These are phyloP conservation scores for Dryobotodes eremita DNA, from an alignment of 2,888 invertebrate genomes.

Conservation along the genomic window DNA sequence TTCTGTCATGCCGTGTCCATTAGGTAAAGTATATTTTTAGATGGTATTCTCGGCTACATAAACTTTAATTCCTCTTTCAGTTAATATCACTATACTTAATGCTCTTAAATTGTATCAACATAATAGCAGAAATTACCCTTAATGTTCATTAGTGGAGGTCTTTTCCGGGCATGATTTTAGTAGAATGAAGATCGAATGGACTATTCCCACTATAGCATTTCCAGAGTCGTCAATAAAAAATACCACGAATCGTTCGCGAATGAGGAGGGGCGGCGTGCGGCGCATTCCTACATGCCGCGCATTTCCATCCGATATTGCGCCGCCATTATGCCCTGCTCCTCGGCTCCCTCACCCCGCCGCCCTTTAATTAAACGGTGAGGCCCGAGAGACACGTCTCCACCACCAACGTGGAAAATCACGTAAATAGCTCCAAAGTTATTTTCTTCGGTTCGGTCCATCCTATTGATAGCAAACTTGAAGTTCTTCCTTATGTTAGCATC, in stretches of 20 bases:
- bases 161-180: conserved; percentile 66
- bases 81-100: conserved; percentile 49
- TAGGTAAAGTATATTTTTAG: conserved; percentile 86
- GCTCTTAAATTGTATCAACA: conserved; percentile 48
- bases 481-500: conserved; percentile 62
- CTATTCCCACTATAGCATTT: conserved; percentile 84
- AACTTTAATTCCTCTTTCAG: conserved; percentile 71
- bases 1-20: conserved; percentile 85
- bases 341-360: conserved; percentile 84
- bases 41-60: conserved; percentile 76
- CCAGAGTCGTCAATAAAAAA: conserved; percentile 90
- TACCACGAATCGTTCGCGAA: conserved; percentile 89
- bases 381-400: conserved; percentile 89
- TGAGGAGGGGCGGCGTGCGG: conserved; percentile 88
- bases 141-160: conserved; percentile 44
- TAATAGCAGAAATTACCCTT: conserved; percentile 28
- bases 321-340: conserved; percentile 89
- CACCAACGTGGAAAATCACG: conserved; percentile 88
- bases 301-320: conserved; percentile 91
- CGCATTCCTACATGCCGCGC: conserved; percentile 91
- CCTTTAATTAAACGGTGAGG: conserved; percentile 91
- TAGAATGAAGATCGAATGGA: conserved; percentile 72
- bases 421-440: conserved; percentile 87
- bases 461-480: conserved; percentile 75
- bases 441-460: conserved; percentile 75